Evolutionary conservation across 1,140 invertebrate species (phyloP), one percentile per base, ranked within the genome.

Genomic region (Halesus radiatus): DNA sequence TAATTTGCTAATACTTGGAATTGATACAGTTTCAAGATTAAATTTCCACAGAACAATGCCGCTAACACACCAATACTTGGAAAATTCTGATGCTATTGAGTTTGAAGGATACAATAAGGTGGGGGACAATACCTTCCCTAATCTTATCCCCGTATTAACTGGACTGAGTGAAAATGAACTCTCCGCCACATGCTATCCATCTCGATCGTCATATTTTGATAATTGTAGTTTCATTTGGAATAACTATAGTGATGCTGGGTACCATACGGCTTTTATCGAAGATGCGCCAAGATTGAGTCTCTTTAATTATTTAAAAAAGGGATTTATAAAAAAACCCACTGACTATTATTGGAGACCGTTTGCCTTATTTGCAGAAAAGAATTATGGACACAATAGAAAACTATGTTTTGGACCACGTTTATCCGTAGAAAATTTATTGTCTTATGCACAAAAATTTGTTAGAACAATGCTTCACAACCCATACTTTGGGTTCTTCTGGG

Each of bases 21-120:
- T 98, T 15, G 96, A 98, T 86, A 94, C 95, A 1, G 92, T 97
- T 1, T 98, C 96, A 0, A 91, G 96, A 58, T 89, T 97, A 68
- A 97, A 98, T 88, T 94, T 97, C 77, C 91, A 94, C 58, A 91
- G 96, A 20, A 94, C 95, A 77, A 94, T 97, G 94, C 93, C 93
- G 0, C 91, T 91, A 84, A 96, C 95, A 0, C 86, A 92, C 0
- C 83, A 87, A 1, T 92, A 91, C 82, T 88, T 96, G 15, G 89
- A 90, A 76, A 86, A 91, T 13, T 87, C 94, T 7, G 89, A 88
- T 1, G 92, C 93, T 13, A 90, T 94, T 7, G 94, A 95, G 85
- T 88, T 96, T 81, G 85, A 93, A 64, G 95, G 96, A n/a, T 96
- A 95, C 85, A 96, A 94, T 82, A 96, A 96, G 89, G 92, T 96